Conservation (phyloP, 2,113 vertebrate species). For the Hemicordylus capensis region DNA sequence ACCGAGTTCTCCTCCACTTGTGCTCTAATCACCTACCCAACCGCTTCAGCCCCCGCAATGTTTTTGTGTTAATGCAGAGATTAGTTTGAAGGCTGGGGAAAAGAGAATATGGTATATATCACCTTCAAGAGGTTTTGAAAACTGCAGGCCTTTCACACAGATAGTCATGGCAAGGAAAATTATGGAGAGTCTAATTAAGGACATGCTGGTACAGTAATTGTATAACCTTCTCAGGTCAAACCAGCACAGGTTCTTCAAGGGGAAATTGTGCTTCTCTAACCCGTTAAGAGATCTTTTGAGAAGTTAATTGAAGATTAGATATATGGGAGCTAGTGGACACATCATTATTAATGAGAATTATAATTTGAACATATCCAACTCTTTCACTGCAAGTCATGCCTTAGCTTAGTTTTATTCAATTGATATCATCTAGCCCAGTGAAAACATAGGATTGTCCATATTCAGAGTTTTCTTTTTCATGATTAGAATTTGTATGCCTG, state of each 20-base stretch:
- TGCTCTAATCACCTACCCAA: too few relatives aligned
- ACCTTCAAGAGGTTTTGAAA: constrained; percentile 60
- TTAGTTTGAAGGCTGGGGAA: constrained; percentile 7
- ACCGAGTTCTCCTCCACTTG: too few relatives aligned
- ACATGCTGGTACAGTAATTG: constrained; percentile 56
- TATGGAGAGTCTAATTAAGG: constrained; percentile 62
- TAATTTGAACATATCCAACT: constrained; percentile 43
- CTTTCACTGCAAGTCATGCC: constrained; percentile 38
- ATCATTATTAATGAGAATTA: constrained; percentile 47
- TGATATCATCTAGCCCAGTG: neutral
- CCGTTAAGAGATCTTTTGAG: constrained; percentile 51
- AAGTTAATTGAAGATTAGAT: constrained; percentile 66
- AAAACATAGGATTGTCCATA: neutral
- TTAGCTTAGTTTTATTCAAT: neutral
- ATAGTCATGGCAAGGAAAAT: constrained; percentile 38
- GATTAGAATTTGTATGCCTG: neutral
- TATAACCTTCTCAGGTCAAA: constrained; percentile 55
- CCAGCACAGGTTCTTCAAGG: constrained; percentile 57
- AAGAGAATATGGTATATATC: neutral
- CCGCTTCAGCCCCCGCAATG: too few relatives aligned
- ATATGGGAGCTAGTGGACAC: constrained; percentile 50
- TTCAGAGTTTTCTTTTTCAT: neutral
- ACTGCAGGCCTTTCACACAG: constrained; percentile 44
- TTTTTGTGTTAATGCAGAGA: neutral
- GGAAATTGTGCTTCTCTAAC: constrained; percentile 54